Evolutionary conservation across 2,888 invertebrate genomes (phyloP).

Genomic region (Agrotis exclamationis): DNA sequence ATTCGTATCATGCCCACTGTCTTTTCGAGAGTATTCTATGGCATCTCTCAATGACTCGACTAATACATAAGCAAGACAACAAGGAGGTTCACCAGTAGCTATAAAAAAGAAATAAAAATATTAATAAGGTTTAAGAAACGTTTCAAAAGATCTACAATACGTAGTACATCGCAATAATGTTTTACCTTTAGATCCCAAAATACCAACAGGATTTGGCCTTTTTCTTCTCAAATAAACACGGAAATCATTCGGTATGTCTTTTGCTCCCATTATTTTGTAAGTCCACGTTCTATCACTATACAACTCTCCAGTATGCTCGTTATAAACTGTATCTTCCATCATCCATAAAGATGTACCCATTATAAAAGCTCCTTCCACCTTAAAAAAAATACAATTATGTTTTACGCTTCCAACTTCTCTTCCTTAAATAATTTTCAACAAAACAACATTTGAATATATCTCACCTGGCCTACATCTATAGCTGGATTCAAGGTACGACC

Average conservation of each 20-base stretch:
- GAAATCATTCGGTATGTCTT: constrained; percentile 76
- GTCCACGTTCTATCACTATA: constrained; percentile 76
- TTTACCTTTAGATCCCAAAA: constrained; percentile 77
- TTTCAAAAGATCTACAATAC: neutral
- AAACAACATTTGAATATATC: constrained; percentile 21
- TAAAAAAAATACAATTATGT: neutral
- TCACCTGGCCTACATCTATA: constrained; percentile 93
- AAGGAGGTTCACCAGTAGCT: constrained; percentile 74
- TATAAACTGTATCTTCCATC: constrained; percentile 70
- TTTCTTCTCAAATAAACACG: constrained; percentile 71
- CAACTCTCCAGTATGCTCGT: constrained; percentile 69
- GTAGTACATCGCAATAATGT: no score
- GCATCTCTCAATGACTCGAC: constrained; percentile 73
- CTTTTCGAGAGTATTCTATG: constrained; percentile 67
- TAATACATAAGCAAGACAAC: constrained; percentile 69
- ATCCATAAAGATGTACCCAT: constrained; percentile 71
- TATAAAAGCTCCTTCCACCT: constrained; percentile 93
- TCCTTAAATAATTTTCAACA: neutral
- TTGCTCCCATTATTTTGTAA: constrained; percentile 74
- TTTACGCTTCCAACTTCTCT: no score
- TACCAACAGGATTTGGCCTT: constrained; percentile 74
- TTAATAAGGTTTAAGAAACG: neutral
- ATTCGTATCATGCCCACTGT: constrained; percentile 67
- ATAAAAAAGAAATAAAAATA: constrained; percentile 22
- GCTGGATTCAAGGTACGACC: constrained; percentile 93